Evolutionary conservation across 2,113 vertebrate genomes (phyloP).

Genomic region (Psephotus haematonotus): DNA sequence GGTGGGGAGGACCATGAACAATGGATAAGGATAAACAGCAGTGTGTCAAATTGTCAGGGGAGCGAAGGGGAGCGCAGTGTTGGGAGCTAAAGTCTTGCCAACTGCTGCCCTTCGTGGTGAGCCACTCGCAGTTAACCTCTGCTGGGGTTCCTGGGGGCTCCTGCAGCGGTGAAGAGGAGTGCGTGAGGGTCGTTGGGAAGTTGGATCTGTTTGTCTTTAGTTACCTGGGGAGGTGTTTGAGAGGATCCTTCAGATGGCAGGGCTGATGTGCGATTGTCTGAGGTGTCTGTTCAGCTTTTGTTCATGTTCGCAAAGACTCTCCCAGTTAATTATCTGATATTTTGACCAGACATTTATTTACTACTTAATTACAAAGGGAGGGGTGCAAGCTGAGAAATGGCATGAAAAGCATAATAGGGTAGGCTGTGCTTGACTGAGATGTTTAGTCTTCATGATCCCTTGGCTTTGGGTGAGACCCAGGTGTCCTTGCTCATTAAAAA

Average conservation of each 20-base stretch:
- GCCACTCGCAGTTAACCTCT: not conserved
- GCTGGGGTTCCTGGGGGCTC: not conserved
- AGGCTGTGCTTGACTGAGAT: not conserved
- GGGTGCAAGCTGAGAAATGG: not conserved
- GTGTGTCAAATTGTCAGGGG: constrained; percentile 41
- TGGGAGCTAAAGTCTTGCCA: not conserved
- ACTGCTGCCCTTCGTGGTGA: not conserved
- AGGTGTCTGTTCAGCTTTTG: not conserved
- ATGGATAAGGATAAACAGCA: constrained; percentile 60
- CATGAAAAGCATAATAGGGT: not conserved
- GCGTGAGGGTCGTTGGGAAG: not conserved
- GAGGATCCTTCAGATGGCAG: not conserved
- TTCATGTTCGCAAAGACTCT: not conserved
- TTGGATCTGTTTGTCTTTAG: not conserved
- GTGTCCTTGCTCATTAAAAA: not conserved
- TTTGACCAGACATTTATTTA: constrained; percentile 17
- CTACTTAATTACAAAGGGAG: constrained; percentile 15
- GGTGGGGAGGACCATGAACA: constrained; percentile 64
- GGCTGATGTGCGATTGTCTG: not conserved
- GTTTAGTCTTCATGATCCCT: not conserved
- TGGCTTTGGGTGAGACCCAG: not conserved
- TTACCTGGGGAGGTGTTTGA: not conserved
- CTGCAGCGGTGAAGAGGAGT: not conserved
- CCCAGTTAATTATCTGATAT: not conserved
- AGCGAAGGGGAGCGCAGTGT: not conserved